Conservation (phyloP, 2,797 vertebrate genomes). For the Falco naumanni region DNA sequence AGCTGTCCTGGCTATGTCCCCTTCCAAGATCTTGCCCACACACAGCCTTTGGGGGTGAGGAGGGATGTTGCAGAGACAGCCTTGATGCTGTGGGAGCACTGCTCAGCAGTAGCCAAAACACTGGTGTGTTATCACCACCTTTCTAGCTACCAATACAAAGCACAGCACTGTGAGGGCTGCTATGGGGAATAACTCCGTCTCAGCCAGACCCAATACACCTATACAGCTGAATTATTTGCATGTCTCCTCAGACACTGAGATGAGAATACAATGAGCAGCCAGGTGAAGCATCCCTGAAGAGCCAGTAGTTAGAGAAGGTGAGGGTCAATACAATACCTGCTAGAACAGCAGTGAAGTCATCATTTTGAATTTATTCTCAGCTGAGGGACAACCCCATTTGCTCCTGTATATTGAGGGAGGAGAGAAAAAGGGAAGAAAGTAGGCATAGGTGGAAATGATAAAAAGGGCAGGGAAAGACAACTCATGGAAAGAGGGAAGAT, state of each 20-base stretch:
- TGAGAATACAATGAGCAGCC: neutral
- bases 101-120: too few species aligned
- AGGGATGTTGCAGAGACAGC: too few species aligned
- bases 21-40: too few species aligned
- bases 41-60: too few species aligned
- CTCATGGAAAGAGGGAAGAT: neutral
- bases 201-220: neutral
- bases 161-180: too few species aligned
- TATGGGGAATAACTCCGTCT: too few species aligned
- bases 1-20: too few species aligned
- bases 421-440: neutral
- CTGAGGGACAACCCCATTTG: slow-evolving; percentile 35
- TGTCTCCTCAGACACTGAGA: slow-evolving; percentile 16
- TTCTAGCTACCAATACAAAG: too few species aligned
- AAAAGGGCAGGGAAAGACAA: neutral
- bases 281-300: slow-evolving; percentile 2
- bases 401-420: neutral
- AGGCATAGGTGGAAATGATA: neutral
- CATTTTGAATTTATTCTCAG: slow-evolving; percentile 51
- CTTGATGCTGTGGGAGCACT: too few species aligned
- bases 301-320: neutral
- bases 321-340: slow-evolving; percentile 28
- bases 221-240: slow-evolving; percentile 26
- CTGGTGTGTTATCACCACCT: too few species aligned
- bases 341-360: slow-evolving; percentile 17